These are phyloP conservation scores for Trichonephila clavipes DNA, from an alignment of 1,140 invertebrate genomes.

Conservation along the genomic window DNA sequence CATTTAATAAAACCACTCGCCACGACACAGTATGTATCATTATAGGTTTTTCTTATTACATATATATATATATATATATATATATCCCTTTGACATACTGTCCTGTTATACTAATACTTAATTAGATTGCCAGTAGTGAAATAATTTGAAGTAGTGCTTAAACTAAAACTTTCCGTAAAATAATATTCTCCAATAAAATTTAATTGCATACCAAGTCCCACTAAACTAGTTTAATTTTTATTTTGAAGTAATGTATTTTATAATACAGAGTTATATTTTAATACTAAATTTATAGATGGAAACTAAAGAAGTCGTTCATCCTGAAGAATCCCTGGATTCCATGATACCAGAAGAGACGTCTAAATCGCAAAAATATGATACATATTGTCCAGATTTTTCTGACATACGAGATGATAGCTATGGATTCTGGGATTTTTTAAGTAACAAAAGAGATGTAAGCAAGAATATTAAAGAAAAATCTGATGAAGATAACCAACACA, in stretches of 20 bases:
- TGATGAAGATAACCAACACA: neutral
- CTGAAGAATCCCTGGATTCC: neutral
- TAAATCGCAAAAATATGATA: neutral
- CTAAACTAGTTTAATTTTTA: neutral
- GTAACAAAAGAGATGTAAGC: neutral
- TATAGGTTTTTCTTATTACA: too few relatives aligned
- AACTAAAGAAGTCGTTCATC: neutral
- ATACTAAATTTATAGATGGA: neutral
- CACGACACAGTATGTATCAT: too few relatives aligned
- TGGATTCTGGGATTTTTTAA: conserved; percentile 28
- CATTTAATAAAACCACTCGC: too few relatives aligned
- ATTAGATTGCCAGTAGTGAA: too few relatives aligned
- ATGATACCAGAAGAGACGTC: neutral
- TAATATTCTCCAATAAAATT: too few relatives aligned
- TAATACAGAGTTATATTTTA: neutral
- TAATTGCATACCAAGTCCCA: too few relatives aligned
- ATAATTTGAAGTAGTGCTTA: too few relatives aligned
- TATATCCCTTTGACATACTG: too few relatives aligned
- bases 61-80: too few relatives aligned
- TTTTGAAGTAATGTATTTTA: neutral
- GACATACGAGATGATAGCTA: conserved; percentile 39
- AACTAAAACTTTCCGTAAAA: too few relatives aligned
- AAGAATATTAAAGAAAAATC: neutral
- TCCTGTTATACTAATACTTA: too few relatives aligned
- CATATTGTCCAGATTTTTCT: conserved; percentile 50